phyloP scores from a whole-genome alignment of 2,113 vertebrate species.

The Tor tambroides region DNA sequence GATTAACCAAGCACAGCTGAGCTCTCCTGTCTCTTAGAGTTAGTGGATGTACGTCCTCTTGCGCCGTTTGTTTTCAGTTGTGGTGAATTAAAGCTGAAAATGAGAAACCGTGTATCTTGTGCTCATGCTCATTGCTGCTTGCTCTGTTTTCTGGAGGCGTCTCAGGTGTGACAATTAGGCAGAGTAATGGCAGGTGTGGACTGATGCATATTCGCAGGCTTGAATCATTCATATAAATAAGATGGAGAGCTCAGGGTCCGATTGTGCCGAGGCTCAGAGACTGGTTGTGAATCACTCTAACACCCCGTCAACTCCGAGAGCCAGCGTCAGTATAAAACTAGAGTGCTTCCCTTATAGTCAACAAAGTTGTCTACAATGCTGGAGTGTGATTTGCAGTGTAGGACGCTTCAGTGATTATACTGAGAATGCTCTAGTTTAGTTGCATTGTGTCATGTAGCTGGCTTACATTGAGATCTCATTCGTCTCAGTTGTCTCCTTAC shows the following conservation, averaged over 20 bases:
- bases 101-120: background rate
- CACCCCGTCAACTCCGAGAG: conserved; percentile 57
- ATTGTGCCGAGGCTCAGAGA: conserved; percentile 64
- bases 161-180: conserved; percentile 74
- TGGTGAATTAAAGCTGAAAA: conserved; percentile 4
- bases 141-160: conserved; percentile 60
- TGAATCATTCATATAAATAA: conserved; percentile 74
- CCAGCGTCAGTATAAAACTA: conserved; percentile 7
- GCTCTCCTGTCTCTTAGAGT: conserved; percentile 20
- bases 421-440: background rate
- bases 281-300: conserved; percentile 74
- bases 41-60: background rate
- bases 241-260: conserved; percentile 69
- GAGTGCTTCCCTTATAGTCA: background rate
- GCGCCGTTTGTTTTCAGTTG: background rate
- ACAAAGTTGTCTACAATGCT: background rate
- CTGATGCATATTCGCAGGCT: conserved; percentile 77
- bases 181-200: conserved; percentile 70
- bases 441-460: background rate
- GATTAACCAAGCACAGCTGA: conserved; percentile 38
- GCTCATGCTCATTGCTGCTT: conserved; percentile 55
- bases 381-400: conserved; percentile 9
- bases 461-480: background rate
- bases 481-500: background rate
- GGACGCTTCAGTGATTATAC: background rate